These are phyloP conservation scores for Neuroscelio doddi DNA, from an alignment of 2,888 invertebrate species.

Conservation along the genomic window DNA sequence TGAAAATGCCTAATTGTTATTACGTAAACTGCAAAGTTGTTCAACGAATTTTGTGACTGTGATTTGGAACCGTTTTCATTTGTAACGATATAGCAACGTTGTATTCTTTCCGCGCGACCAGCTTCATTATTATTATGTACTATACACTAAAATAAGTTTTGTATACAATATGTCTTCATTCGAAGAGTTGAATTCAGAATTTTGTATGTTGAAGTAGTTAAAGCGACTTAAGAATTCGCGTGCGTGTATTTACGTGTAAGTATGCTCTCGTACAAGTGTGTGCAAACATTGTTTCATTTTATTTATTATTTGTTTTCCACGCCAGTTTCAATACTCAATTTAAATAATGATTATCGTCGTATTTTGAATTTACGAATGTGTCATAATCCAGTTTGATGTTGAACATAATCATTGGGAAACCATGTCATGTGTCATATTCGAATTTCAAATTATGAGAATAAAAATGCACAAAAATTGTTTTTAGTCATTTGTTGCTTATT, in stretches of 20 bases:
- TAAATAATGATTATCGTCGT: constrained; percentile 2
- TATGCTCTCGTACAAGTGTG: constrained; percentile 5
- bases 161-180: neutral
- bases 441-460: constrained; percentile 28
- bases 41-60: constrained; percentile 41
- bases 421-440: constrained; percentile 29
- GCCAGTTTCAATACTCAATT: no score
- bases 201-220: constrained; percentile 4
- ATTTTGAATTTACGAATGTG: constrained; percentile 16
- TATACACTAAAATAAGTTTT: neutral
- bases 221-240: constrained; percentile 10
- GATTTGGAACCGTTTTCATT: constrained; percentile 5
- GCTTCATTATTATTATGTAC: neutral
- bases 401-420: constrained; percentile 19
- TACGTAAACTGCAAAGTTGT: constrained; percentile 30
- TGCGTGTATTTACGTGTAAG: constrained; percentile 7
- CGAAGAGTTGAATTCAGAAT: neutral
- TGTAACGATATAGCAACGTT: neutral
- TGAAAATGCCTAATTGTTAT: constrained; percentile 8
- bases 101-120: neutral
- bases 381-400: constrained; percentile 27
- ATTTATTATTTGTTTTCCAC: constrained; percentile 1
- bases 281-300: constrained; percentile 10
- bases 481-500: no score
- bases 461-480: constrained; percentile 36